These are phyloP conservation scores for Tympanuchus pallidicinctus DNA, from an alignment of 2,113 vertebrate species.

Conservation along the genomic window DNA sequence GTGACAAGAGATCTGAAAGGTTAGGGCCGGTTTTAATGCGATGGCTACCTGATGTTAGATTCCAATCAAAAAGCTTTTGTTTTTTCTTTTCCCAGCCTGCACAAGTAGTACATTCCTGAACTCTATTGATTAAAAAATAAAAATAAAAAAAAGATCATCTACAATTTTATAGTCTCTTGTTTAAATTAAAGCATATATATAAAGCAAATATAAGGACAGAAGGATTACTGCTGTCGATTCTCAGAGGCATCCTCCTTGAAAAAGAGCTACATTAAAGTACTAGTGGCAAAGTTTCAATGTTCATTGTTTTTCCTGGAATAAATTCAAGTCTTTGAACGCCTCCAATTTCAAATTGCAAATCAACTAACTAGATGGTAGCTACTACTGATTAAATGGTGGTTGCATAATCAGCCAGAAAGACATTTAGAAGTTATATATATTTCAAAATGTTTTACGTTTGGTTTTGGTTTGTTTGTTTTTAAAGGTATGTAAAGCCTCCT, in stretches of 20 bases:
- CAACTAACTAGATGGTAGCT: not conserved
- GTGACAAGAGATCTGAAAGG: not conserved
- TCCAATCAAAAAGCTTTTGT: not conserved
- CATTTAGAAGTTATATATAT: not conserved
- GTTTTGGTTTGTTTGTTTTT: not conserved
- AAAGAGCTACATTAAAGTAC: not conserved
- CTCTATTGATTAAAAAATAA: not conserved
- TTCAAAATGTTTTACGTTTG: not conserved
- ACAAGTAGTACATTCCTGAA: not conserved
- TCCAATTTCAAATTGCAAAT: constrained; percentile 1
- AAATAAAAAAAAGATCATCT: not conserved
- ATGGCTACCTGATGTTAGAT: not conserved
- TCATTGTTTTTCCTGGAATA: not conserved
- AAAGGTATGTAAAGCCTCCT: not conserved
- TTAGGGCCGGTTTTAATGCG: not conserved
- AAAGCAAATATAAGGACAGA: not conserved
- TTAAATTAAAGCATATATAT: not conserved
- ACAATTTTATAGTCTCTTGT: not conserved
- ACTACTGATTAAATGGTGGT: not conserved
- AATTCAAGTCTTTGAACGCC: not conserved
- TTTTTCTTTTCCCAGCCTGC: not conserved
- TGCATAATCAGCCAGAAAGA: not conserved
- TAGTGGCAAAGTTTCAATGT: not conserved
- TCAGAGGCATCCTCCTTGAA: not conserved
- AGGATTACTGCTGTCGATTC: not conserved